Evolutionary conservation across 1,140 invertebrate genomes (phyloP).

Genomic region (Apocrypta bakeri): DNA sequence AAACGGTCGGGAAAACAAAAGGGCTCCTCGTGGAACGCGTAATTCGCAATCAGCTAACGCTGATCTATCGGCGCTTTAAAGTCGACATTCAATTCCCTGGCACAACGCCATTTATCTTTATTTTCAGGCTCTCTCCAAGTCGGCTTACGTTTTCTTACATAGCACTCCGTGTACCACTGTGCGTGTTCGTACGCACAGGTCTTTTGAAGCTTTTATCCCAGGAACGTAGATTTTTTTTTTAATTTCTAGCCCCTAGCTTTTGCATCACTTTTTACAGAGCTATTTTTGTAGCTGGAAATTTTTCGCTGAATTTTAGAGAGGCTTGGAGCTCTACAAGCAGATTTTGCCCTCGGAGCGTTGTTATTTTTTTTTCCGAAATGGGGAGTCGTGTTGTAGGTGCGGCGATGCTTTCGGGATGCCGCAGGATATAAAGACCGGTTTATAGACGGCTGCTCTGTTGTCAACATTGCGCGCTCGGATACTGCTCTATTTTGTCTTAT

Average conservation of each 20-base stretch:
- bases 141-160: neutral
- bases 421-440: neutral
- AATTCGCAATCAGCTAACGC: slow-evolving; percentile 45
- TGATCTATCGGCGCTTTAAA: slow-evolving; percentile 48
- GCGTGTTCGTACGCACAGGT: neutral
- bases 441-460: neutral
- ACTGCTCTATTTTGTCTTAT: neutral
- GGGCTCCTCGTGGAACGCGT: neutral
- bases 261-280: neutral
- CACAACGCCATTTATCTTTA: slow-evolving; percentile 44
- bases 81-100: slow-evolving; percentile 37
- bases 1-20: slow-evolving; percentile 20
- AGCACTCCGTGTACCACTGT: too few species aligned
- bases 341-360: neutral
- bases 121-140: slow-evolving; percentile 7
- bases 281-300: neutral
- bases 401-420: neutral
- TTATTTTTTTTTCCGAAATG: neutral
- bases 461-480: neutral
- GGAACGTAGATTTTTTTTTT: neutral
- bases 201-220: neutral
- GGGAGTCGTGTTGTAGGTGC: too few species aligned
- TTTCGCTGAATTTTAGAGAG: neutral
- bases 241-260: neutral
- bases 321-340: neutral